Conservation (phyloP, 2,888 invertebrate species). For the Mechanitis messenoides region DNA sequence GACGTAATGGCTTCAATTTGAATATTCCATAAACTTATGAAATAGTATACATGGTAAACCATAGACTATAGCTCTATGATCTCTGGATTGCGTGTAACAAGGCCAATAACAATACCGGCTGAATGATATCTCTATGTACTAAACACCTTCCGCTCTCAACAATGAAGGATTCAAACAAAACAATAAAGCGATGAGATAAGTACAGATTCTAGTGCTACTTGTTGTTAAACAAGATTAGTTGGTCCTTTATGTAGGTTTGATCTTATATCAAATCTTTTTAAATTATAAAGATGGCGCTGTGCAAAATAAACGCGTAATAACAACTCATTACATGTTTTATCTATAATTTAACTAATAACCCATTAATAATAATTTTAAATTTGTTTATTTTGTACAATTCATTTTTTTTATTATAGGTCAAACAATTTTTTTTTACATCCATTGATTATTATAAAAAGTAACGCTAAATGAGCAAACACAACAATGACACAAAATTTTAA, state of each 20-base stretch:
- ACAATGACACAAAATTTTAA: no score
- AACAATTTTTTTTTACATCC: no score
- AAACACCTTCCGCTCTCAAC: constrained; percentile 22
- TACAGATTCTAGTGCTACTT: not conserved
- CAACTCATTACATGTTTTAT: no score
- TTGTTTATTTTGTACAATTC: no score
- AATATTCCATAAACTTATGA: not conserved
- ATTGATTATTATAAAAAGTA: no score
- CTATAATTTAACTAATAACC: no score
- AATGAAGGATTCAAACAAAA: constrained; percentile 14
- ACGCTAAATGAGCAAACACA: no score
- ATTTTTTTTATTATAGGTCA: no score
- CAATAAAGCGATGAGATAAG: constrained; percentile 18
- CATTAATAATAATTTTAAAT: no score
- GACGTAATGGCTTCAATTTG: not conserved
- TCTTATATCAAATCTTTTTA: no score
- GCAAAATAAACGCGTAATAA: no score
- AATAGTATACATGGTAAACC: not conserved
- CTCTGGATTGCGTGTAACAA: constrained; percentile 20
- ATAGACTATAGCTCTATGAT: not conserved
- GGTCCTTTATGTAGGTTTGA: not conserved
- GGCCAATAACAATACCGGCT: constrained; percentile 21
- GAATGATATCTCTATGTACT: constrained; percentile 17
- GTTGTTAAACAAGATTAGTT: constrained; percentile 15
- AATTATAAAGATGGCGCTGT: no score